Percentiles rank a stretch among this genome's conserved stretches.
Evolutionary conservation across 2,113 vertebrate genomes (phyloP).

Genomic region (Myrmophylax atrothorax): DNA sequence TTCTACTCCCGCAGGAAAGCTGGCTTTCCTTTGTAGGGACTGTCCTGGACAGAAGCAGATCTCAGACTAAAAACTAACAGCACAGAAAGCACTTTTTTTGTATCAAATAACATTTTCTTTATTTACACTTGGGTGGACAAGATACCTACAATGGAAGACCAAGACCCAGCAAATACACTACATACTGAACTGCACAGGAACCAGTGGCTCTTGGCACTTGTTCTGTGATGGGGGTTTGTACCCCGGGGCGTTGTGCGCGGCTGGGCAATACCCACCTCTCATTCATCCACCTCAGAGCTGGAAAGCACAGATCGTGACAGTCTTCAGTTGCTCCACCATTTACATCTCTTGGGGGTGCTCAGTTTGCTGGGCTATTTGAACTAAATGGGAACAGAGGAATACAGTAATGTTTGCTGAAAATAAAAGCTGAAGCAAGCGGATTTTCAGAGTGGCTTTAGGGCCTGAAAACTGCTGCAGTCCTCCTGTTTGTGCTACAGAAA

Average conservation of each 20-base stretch:
- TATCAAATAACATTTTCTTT: not conserved
- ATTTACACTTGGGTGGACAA: not conserved
- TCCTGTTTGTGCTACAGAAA: not conserved
- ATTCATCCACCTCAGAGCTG: not conserved
- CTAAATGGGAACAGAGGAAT: not conserved
- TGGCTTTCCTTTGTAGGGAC: not conserved
- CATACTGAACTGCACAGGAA: not conserved
- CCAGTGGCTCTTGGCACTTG: not conserved
- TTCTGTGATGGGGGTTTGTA: not conserved
- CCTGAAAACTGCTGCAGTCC: not conserved
- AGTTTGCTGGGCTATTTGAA: not conserved
- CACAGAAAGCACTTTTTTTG: not conserved
- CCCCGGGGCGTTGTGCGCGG: rapidly evolving
- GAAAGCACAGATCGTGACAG: not conserved
- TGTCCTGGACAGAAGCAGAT: not conserved
- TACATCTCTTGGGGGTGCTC: not conserved
- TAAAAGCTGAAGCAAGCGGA: not conserved
- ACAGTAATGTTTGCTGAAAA: not conserved
- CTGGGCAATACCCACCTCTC: not conserved
- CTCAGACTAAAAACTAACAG: not conserved
- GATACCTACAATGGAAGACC: not conserved
- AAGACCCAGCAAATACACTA: not conserved
- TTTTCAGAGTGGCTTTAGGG: not conserved
- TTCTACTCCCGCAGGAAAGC: not conserved
- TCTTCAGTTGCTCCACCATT: not conserved